A percentile compares a stretch with the other conserved stretches of the same genome.
Conservation (phyloP, 2,113 vertebrate genomes). For the Calyptommatus sinebrachiatus region DNA sequence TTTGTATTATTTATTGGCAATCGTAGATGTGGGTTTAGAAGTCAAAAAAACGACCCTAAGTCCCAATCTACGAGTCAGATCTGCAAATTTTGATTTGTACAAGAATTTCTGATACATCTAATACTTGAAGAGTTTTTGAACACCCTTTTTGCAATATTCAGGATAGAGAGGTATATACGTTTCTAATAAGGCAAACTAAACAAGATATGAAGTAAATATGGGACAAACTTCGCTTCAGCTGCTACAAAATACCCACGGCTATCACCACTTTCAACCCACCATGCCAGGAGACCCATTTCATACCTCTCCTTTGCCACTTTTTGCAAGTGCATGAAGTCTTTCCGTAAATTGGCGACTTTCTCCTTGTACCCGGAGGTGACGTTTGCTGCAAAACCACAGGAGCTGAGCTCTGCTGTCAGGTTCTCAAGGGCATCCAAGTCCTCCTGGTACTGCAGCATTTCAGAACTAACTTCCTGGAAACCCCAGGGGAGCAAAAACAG, state of each 20-base stretch:
- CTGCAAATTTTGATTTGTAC: not conserved
- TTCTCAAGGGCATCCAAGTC: slow-evolving; percentile 80
- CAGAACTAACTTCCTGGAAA: slow-evolving; percentile 82
- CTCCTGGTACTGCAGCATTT: slow-evolving; percentile 84
- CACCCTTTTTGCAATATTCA: not conserved
- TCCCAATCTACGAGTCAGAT: not conserved
- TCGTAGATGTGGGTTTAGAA: not conserved
- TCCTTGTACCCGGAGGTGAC: slow-evolving; percentile 78
- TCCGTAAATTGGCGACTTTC: slow-evolving; percentile 77
- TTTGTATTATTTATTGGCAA: not conserved
- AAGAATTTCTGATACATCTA: not conserved
- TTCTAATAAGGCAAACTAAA: too few relatives aligned
- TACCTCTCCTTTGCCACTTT: slow-evolving; percentile 83
- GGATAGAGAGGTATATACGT: too few relatives aligned
- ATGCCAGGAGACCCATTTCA: not conserved
- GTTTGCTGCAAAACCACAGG: slow-evolving; percentile 66
- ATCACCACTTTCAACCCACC: not conserved
- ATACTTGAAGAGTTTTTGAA: not conserved
- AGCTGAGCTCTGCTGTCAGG: slow-evolving; percentile 78
- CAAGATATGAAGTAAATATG: not conserved
- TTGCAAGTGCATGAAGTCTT: slow-evolving; percentile 83
- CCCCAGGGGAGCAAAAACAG: slow-evolving; percentile 6
- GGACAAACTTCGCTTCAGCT: too few relatives aligned
- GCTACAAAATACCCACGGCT: not conserved
- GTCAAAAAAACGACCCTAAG: not conserved